Percentiles rank a stretch among this genome's conserved stretches.
Conservation (phyloP, 1,140 invertebrate genomes). For the Trachymyrmex septentrionalis region DNA sequence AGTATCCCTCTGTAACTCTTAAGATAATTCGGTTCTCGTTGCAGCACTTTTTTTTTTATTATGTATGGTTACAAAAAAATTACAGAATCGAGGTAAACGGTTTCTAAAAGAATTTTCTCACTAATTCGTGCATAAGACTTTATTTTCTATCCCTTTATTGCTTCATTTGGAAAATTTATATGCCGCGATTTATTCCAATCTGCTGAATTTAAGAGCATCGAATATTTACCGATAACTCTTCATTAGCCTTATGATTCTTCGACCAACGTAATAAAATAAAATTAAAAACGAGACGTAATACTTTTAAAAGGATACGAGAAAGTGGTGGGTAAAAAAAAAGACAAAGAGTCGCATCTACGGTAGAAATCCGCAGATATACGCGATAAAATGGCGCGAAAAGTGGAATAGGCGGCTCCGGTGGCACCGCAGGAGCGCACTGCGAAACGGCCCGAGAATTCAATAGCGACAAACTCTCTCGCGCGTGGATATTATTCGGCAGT, state of each 20-base stretch:
- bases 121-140: background rate
- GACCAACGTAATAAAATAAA: background rate
- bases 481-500: slow-evolving; percentile 85
- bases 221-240: background rate
- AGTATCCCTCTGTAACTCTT: too few species aligned
- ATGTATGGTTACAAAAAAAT: too few species aligned
- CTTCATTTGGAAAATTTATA: background rate
- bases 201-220: background rate
- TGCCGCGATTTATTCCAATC: background rate
- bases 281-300: slow-evolving; percentile 19
- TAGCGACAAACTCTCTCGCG: slow-evolving; percentile 83
- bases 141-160: background rate
- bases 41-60: too few species aligned
- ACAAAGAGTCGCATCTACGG: slow-evolving; percentile 39
- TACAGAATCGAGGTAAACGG: too few species aligned
- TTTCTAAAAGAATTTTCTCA: background rate
- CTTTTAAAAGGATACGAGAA: background rate
- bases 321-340: background rate
- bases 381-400: slow-evolving; percentile 43
- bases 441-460: slow-evolving; percentile 84
- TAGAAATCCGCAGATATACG: slow-evolving; percentile 44
- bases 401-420: slow-evolving; percentile 29
- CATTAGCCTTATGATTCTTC: background rate
- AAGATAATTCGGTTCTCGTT: too few species aligned
- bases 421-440: slow-evolving; percentile 43